Evolutionary conservation across 2,113 vertebrate species (phyloP).

Genomic region (Bufo gargarizans): DNA sequence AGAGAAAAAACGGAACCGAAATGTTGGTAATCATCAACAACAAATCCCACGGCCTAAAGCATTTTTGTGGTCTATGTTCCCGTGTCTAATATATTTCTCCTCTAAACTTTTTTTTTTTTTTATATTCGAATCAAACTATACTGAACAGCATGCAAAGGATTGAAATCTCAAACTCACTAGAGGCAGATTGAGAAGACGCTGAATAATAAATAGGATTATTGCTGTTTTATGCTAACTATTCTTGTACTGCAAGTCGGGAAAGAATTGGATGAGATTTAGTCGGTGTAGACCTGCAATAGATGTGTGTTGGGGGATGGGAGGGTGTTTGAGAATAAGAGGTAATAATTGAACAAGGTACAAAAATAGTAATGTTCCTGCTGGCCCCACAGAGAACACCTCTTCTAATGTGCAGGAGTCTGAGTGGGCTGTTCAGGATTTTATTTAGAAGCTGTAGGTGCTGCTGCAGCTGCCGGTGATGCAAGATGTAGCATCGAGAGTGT

Average conservation of each 20-base stretch:
- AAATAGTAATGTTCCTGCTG: background rate
- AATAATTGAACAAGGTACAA: background rate
- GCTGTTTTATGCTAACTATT: background rate
- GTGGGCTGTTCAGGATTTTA: background rate
- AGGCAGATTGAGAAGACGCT: background rate
- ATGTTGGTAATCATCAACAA: background rate
- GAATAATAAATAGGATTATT: slow-evolving; percentile 12
- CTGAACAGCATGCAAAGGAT: background rate
- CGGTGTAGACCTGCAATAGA: background rate
- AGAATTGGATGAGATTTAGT: background rate
- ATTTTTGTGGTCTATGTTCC: background rate
- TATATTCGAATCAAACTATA: background rate
- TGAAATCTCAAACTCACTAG: background rate
- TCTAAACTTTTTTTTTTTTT: background rate
- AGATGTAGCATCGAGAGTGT: background rate
- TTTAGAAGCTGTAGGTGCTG: slow-evolving; percentile 27
- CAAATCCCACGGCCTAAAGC: background rate
- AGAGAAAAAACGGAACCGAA: background rate
- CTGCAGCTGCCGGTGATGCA: background rate
- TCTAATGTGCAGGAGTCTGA: background rate
- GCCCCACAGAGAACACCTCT: background rate
- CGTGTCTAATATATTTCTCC: background rate
- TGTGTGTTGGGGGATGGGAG: background rate
- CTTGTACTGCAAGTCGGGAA: background rate
- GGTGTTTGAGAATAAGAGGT: background rate